Evolutionary conservation across 2,797 vertebrate genomes (phyloP).

Genomic region (Allobates femoralis): DNA sequence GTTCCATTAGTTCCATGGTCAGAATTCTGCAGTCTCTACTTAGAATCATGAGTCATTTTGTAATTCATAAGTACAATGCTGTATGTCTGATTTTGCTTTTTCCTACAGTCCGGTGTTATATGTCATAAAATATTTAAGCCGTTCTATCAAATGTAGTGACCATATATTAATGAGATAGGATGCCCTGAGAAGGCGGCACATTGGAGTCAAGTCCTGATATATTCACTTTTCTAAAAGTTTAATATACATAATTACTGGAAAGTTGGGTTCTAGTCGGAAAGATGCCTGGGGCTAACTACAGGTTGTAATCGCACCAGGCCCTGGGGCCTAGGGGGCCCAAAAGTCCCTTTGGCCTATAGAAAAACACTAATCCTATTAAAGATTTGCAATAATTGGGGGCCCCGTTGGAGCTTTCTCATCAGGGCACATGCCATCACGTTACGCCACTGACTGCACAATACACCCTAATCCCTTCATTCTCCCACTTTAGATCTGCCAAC

Average conservation of each 20-base stretch:
- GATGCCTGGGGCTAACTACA: too few relatives aligned
- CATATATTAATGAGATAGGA: not conserved
- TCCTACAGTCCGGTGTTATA: slow-evolving; percentile 71
- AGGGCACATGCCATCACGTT: too few relatives aligned
- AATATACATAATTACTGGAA: not conserved
- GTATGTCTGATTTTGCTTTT: slow-evolving; percentile 66
- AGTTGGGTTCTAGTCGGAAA: too few relatives aligned
- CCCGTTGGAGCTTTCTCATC: too few relatives aligned
- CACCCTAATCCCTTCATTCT: not conserved
- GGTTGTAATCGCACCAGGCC: too few relatives aligned
- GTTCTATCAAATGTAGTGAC: slow-evolving; percentile 59
- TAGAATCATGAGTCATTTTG: slow-evolving; percentile 67
- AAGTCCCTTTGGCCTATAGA: too few relatives aligned
- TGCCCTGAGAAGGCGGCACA: slow-evolving; percentile 1
- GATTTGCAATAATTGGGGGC: too few relatives aligned
- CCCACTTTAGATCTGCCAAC: not conserved
- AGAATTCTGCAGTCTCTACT: slow-evolving; percentile 67
- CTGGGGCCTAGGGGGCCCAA: too few relatives aligned
- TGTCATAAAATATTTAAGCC: slow-evolving; percentile 69
- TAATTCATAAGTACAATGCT: slow-evolving; percentile 65
- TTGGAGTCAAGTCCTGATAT: slow-evolving; percentile 20
- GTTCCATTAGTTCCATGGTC: not conserved
- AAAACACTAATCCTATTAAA: too few relatives aligned
- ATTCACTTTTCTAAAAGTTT: not conserved
- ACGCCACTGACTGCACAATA: not conserved